A percentile compares a stretch with the other conserved stretches of the same genome.
phyloP scores from a whole-genome alignment of 2,888 invertebrate genomes.

The Oligia strigilis region DNA sequence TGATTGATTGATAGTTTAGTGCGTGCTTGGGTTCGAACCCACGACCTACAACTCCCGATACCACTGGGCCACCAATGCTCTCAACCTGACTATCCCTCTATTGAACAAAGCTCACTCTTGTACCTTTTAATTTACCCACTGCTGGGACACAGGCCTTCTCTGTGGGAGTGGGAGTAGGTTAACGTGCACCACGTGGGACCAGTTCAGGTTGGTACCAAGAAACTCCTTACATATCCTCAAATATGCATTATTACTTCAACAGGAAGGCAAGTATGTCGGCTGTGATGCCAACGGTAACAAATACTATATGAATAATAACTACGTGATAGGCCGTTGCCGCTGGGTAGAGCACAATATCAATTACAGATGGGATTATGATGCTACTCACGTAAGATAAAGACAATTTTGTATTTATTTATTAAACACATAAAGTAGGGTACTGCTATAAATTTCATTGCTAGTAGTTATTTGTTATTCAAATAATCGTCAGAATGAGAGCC shows the following conservation, averaged over 20 bases:
- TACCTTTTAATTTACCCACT: not conserved
- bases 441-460: no score
- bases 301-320: constrained; percentile 96
- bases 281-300: constrained; percentile 97
- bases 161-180: no score
- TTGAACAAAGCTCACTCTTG: not conserved
- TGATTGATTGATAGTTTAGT: no score
- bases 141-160: not conserved
- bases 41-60: no score
- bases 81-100: not conserved
- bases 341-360: constrained; percentile 97
- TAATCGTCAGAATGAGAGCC: no score
- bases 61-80: no score
- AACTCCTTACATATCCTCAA: not conserved
- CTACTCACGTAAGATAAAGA: constrained; percentile 76
- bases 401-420: not conserved
- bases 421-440: no score
- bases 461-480: no score
- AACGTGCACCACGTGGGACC: no score
- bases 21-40: no score
- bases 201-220: not conserved
- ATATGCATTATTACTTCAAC: constrained; percentile 21
- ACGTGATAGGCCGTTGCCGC: constrained; percentile 96
- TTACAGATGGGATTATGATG: constrained; percentile 93
- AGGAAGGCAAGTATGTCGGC: constrained; percentile 95